Conservation (phyloP, 2,797 vertebrate genomes). For the Crocidura indochinensis region DNA sequence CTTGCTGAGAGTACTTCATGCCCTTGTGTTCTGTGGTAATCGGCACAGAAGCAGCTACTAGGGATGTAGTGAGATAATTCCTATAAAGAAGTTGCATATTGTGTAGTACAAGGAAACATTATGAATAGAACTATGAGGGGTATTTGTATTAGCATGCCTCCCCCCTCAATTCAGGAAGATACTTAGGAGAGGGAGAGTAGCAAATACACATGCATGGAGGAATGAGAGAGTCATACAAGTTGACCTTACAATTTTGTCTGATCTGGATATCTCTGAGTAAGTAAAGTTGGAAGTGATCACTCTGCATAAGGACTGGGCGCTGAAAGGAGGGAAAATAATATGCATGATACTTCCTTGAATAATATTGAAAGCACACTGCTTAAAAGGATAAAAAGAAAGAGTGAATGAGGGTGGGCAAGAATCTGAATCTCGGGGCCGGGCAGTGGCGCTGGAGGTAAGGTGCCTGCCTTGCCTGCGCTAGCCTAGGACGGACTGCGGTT, state of each 20-base stretch:
- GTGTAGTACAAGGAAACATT: slow-evolving; percentile 4
- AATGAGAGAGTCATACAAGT: not conserved
- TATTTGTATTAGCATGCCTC: not conserved
- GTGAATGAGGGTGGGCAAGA: too few species aligned
- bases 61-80: not conserved
- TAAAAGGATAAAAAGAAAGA: too few species aligned
- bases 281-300: not conserved
- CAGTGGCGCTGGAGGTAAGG: too few species aligned
- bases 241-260: not conserved
- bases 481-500: too few species aligned
- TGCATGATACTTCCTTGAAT: too few species aligned
- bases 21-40: too few species aligned
- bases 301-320: too few species aligned
- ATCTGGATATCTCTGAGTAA: not conserved
- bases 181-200: not conserved
- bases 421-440: too few species aligned
- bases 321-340: too few species aligned
- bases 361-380: too few species aligned
- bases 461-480: too few species aligned
- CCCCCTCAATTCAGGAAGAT: too few species aligned
- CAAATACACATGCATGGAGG: not conserved
- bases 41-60: not conserved
- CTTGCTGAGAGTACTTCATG: not conserved
- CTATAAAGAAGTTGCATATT: not conserved
- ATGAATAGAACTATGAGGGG: not conserved